A percentile compares a stretch with the other conserved stretches of the same genome.
Evolutionary conservation across 2,113 vertebrate genomes (phyloP).

Genomic region (Noturus placidus): DNA sequence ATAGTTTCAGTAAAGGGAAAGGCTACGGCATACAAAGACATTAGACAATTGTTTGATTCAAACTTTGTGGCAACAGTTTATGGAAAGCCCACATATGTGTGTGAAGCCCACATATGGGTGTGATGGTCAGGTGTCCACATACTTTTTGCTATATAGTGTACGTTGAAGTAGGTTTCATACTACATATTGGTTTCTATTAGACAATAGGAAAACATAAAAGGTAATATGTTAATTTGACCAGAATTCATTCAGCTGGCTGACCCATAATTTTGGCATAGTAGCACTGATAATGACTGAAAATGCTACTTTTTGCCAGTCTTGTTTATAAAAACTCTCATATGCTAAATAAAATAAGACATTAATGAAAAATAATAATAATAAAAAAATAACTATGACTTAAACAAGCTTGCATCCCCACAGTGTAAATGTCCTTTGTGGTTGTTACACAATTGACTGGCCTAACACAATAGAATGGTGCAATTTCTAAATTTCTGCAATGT

Average conservation of each 20-base stretch:
- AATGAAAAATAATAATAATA: background rate
- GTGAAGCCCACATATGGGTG: too few species aligned
- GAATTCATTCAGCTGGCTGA: constrained; percentile 5
- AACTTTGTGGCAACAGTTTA: background rate
- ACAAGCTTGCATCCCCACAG: constrained; percentile 48
- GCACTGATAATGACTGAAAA: constrained; percentile 3
- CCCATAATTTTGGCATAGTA: background rate
- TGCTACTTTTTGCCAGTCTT: background rate
- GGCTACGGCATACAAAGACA: background rate
- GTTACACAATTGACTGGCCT: constrained; percentile 46
- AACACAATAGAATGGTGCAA: constrained; percentile 61
- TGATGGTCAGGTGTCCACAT: background rate
- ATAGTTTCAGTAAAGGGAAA: background rate
- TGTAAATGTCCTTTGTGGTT: constrained; percentile 51
- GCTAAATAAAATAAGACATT: constrained; percentile 7
- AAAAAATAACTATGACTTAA: constrained; percentile 13
- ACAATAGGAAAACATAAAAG: background rate
- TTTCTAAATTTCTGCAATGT: constrained; percentile 58
- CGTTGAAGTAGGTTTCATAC: background rate
- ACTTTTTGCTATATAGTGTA: background rate
- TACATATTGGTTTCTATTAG: background rate
- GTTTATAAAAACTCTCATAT: constrained; percentile 2
- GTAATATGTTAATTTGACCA: constrained; percentile 30
- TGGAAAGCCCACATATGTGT: too few species aligned
- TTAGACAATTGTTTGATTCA: background rate